Evolutionary conservation across 2,113 vertebrate genomes (phyloP).

Genomic region (Emydura subglobosa): DNA sequence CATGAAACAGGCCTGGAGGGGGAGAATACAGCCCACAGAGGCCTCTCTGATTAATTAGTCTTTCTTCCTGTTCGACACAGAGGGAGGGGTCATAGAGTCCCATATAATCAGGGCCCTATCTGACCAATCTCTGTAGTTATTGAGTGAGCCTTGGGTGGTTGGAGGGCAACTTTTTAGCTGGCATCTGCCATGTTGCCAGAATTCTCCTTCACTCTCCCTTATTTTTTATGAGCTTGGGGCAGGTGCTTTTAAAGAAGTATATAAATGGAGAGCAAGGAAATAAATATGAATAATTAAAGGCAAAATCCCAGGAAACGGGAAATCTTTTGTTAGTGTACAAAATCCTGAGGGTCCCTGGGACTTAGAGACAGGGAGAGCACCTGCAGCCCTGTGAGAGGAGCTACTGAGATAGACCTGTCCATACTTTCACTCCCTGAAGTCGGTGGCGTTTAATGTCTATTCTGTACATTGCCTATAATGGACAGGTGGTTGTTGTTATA

Average conservation of each 20-base stretch:
- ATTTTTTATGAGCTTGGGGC: neutral
- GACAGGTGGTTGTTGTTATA: neutral
- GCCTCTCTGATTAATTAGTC: neutral
- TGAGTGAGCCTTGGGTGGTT: neutral
- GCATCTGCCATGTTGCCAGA: neutral
- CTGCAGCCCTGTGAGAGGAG: neutral
- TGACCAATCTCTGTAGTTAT: neutral
- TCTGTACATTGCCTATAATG: neutral
- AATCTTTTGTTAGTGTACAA: neutral
- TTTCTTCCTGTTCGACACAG: neutral
- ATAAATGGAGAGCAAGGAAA: neutral
- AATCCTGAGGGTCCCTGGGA: neutral
- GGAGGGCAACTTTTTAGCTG: neutral
- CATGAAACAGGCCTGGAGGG: neutral
- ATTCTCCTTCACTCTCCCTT: neutral
- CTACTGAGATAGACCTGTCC: neutral
- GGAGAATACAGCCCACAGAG: neutral
- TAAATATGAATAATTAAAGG: neutral
- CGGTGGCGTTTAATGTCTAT: neutral
- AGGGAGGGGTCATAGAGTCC: neutral
- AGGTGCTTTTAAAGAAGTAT: neutral
- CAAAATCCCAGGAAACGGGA: neutral
- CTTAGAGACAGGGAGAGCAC: neutral
- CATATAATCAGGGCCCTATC: neutral
- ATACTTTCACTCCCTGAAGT: neutral